Evolutionary conservation across 2,888 invertebrate species (phyloP).

Genomic region (Choreutis nemorana): DNA sequence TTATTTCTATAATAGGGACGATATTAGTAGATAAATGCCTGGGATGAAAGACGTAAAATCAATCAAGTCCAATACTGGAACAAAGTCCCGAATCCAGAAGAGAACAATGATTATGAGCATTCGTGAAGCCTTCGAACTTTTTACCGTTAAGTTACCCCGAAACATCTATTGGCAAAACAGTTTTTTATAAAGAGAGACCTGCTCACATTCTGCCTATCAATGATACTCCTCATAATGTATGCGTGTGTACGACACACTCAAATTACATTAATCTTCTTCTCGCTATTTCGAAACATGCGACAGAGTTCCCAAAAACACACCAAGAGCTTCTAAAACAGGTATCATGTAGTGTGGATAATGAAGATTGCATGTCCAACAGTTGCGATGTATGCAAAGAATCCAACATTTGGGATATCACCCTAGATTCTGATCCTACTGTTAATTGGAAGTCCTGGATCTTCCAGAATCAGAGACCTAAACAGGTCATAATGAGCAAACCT

Average conservation of each 20-base stretch:
- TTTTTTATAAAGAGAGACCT: conserved; percentile 10
- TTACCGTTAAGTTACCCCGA: conserved; percentile 9
- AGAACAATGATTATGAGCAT: conserved; percentile 12
- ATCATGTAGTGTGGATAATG: conserved; percentile 12
- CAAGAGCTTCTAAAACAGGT: conserved; percentile 11
- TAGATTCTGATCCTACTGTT: conserved; percentile 12
- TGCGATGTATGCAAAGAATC: conserved; percentile 13
- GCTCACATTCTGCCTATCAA: conserved; percentile 13
- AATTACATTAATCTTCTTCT: conserved; percentile 13
- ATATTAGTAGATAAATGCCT: conserved; percentile 13
- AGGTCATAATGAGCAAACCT: conserved; percentile 7
- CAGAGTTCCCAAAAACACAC: conserved; percentile 12
- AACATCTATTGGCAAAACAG: conserved; percentile 9
- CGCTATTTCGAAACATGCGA: conserved; percentile 12
- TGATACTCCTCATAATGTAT: conserved; percentile 14
- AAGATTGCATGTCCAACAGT: conserved; percentile 11
- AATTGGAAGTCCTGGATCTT: no score
- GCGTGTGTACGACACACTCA: conserved; percentile 14
- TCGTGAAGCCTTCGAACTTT: conserved; percentile 12
- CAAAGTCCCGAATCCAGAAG: conserved; percentile 11
- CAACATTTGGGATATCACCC: conserved; percentile 12
- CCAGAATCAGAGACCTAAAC: conserved; percentile 9
- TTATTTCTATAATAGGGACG: conserved; percentile 12
- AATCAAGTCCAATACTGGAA: conserved; percentile 11
- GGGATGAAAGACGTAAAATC: conserved; percentile 13